Evolutionary conservation across 2,113 vertebrate species (phyloP).

Genomic region (Struthidea cinerea): DNA sequence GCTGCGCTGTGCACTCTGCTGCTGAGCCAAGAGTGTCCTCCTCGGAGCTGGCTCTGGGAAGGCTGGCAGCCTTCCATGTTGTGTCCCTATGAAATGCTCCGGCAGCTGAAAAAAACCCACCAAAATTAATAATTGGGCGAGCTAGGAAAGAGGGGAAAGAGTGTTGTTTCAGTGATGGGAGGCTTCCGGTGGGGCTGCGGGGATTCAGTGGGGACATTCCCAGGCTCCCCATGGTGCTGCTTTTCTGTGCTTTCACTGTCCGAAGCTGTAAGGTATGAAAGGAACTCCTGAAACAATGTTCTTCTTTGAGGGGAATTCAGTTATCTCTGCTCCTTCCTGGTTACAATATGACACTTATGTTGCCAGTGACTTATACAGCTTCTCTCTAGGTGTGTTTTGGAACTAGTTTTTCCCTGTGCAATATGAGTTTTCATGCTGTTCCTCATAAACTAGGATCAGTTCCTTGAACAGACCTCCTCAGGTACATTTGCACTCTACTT

Average conservation of each 20-base stretch:
- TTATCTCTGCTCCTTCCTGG: not conserved
- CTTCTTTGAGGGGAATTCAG: not conserved
- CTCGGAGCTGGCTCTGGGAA: constrained; percentile 1
- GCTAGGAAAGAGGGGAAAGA: not conserved
- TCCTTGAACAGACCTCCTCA: not conserved
- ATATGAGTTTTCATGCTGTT: not conserved
- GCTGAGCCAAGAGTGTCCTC: constrained; percentile 53
- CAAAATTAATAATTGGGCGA: not conserved
- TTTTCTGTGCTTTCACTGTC: not conserved
- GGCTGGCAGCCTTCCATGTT: constrained; percentile 12
- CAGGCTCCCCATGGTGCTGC: not conserved
- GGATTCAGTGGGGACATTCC: not conserved
- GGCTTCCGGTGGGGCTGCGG: not conserved
- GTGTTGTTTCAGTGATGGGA: not conserved
- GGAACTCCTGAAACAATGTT: not conserved
- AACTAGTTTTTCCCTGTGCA: not conserved
- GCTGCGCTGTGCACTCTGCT: constrained; percentile 16
- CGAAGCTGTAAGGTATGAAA: not conserved
- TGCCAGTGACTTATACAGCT: not conserved
- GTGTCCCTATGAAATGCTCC: constrained; percentile 3
- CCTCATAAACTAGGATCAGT: not conserved
- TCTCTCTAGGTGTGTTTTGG: not conserved
- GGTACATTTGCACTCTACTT: not conserved
- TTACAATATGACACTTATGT: not conserved
- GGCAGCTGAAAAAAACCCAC: not conserved